These are phyloP conservation scores for Rugalucina vietnamica DNA, from an alignment of 2,888 invertebrate genomes.

Conservation along the genomic window DNA sequence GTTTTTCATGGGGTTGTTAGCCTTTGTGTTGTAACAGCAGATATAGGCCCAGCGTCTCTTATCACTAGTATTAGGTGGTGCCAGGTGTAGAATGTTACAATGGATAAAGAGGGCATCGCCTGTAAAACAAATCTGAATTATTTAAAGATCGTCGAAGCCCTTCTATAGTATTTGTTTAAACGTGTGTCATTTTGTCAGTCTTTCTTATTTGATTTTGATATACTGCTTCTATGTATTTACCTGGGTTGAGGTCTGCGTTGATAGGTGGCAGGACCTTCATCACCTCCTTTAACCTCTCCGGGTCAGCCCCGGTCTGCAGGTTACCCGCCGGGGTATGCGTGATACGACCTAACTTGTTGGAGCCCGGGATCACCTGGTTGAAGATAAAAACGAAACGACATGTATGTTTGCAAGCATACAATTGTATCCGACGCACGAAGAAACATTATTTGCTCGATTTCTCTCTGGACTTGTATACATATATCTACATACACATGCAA, in stretches of 20 bases:
- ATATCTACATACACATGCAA: no score
- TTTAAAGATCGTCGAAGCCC: no score
- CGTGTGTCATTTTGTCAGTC: no score
- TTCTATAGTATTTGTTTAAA: no score
- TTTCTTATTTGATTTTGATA: no score
- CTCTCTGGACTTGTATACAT: no score
- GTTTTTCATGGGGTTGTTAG: constrained; percentile 76
- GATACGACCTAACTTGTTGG: constrained; percentile 79
- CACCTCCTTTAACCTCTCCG: constrained; percentile 73
- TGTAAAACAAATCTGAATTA: constrained; percentile 37
- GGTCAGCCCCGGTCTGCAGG: constrained; percentile 74
- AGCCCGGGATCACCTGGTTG: constrained; percentile 74
- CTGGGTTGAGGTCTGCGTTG: constrained; percentile 78
- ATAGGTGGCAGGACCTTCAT: constrained; percentile 65
- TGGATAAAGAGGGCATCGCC: constrained; percentile 81
- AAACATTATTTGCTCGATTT: no score
- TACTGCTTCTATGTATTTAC: no score
- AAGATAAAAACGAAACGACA: neutral
- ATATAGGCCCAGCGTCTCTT: constrained; percentile 79
- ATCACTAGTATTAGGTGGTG: constrained; percentile 76
- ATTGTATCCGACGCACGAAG: no score
- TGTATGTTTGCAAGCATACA: no score
- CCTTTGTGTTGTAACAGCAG: constrained; percentile 76
- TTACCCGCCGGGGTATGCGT: constrained; percentile 69
- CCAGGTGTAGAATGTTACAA: constrained; percentile 78